Evolutionary conservation across 2,888 invertebrate species (phyloP).

Genomic region (Diplazon laetatorius): DNA sequence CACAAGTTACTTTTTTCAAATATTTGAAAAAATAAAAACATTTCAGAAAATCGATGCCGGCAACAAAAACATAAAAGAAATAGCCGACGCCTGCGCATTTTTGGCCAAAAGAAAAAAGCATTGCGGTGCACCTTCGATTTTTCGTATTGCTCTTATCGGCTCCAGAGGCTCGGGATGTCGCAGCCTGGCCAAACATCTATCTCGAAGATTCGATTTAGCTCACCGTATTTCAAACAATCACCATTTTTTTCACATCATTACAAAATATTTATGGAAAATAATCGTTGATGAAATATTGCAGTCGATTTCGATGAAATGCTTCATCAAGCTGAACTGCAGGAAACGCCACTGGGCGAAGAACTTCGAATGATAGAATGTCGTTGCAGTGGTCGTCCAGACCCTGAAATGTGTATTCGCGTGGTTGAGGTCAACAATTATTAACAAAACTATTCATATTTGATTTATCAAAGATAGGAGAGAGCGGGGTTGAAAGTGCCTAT

Average conservation of each 20-base stretch:
- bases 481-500: too few species aligned
- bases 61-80: slow-evolving; percentile 77
- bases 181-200: slow-evolving; percentile 84
- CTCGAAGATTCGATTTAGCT: slow-evolving; percentile 84
- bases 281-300: slow-evolving; percentile 77
- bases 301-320: slow-evolving; percentile 85
- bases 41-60: slow-evolving; percentile 79
- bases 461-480: slow-evolving; percentile 21
- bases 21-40: too few species aligned
- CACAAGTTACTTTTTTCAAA: background rate
- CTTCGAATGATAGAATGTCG: slow-evolving; percentile 67
- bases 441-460: slow-evolving; percentile 23
- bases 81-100: slow-evolving; percentile 80
- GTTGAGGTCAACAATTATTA: slow-evolving; percentile 69
- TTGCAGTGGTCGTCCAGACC: slow-evolving; percentile 66
- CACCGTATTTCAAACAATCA: slow-evolving; percentile 78
- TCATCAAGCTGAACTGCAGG: slow-evolving; percentile 83
- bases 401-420: slow-evolving; percentile 70
- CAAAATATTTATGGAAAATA: background rate
- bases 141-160: slow-evolving; percentile 86
- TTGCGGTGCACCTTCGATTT: slow-evolving; percentile 83
- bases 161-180: slow-evolving; percentile 85
- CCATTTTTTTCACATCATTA: background rate
- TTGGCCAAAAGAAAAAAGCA: slow-evolving; percentile 78
- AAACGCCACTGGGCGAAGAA: slow-evolving; percentile 69